Evolutionary conservation across 1,140 invertebrate species (phyloP), one percentile per base, ranked within the genome.

Genomic region (Pteromalus puparum): DNA sequence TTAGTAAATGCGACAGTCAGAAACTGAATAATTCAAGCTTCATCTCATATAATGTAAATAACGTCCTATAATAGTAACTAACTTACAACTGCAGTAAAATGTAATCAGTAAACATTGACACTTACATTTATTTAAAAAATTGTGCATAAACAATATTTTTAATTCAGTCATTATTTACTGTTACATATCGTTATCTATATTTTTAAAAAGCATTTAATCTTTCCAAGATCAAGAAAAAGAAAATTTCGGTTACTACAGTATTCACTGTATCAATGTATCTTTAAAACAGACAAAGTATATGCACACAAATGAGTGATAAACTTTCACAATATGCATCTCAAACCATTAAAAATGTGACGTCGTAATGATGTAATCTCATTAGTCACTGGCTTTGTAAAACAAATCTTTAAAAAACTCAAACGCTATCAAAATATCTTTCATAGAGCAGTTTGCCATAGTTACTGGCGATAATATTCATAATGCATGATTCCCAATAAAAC

Each of bases 131-230:
- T 28, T 73, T 15, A n/a, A 4, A 42, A 65, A 65, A 67, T 68
- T 68, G 38, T 7, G n/a, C 26, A 79, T 79, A 38, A 77, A 79
- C 68, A 80, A 42, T 80, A 72, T 46, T 48, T 48, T 80, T 80
- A 70, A 46, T 18, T 79, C 65, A 72, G 34, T 80, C 30, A 80
- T 48, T 48, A 46, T 72, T 70, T 24, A 48, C 18, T n/a, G 9
- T 72, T 48, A 61, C 2, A n/a, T 21, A 12, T 21, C 53, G 18
- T 61, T 61, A 4, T n/a, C 21, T 9, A 48, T 30, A 15, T 13
- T 10, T 61, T 79, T 38, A 68, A 18, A 79, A 79, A 15, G 75
- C 28, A 10, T 79, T 13, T 38, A 1, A 67, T 67, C 61, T 42
- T 10, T 65, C 42, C 9, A 53, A 18, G 5, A 18, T 53, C 12